Percentiles rank a stretch among this genome's conserved stretches.
Evolutionary conservation across 2,888 invertebrate genomes (phyloP).

Genomic region (Ichneumoninae sp.): DNA sequence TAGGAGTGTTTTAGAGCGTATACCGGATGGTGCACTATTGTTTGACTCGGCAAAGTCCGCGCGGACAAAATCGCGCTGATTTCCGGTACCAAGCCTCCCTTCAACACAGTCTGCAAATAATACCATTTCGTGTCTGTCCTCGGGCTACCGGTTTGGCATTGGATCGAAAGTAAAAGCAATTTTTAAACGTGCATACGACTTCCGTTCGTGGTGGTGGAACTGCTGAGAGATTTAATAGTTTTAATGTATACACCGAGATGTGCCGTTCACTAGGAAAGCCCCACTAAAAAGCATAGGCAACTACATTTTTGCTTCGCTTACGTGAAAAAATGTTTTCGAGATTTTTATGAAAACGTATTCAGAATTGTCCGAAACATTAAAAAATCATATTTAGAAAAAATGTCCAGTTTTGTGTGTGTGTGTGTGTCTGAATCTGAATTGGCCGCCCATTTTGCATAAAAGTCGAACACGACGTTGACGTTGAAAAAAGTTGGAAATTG

Average conservation of each 20-base stretch:
- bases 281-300: no score
- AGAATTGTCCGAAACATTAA: no score
- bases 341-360: no score
- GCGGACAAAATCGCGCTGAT: constrained; percentile 10
- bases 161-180: neutral
- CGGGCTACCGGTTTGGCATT: neutral
- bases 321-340: no score
- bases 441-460: no score
- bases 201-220: neutral
- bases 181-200: neutral
- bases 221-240: neutral
- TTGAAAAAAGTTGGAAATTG: no score
- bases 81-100: constrained; percentile 12
- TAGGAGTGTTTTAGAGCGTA: neutral
- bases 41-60: neutral
- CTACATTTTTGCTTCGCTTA: no score
- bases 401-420: no score
- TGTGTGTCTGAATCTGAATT: no score
- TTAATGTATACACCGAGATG: neutral
- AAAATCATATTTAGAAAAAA: no score
- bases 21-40: constrained; percentile 13
- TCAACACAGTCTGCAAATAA: neutral
- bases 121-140: neutral
- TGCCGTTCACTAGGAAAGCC: no score
- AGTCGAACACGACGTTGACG: no score